These are phyloP conservation scores for Spondyliosoma cantharus DNA, from an alignment of 2,797 vertebrate genomes.

Conservation along the genomic window DNA sequence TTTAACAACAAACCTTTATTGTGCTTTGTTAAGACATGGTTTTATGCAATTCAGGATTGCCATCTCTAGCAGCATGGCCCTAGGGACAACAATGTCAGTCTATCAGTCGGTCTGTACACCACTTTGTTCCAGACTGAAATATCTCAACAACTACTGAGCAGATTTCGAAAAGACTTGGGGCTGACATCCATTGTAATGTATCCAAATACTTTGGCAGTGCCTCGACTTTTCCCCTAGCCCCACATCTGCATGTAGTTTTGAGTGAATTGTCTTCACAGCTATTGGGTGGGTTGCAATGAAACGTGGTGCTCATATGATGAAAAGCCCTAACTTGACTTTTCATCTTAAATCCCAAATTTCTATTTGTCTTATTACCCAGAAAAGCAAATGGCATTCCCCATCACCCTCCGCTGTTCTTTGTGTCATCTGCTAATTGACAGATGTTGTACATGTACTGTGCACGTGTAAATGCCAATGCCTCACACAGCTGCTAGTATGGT, in stretches of 20 bases:
- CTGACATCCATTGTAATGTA: not conserved
- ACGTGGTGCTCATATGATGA: no score
- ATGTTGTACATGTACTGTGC: not conserved
- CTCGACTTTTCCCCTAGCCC: no score
- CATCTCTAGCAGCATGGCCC: not conserved
- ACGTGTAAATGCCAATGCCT: not conserved
- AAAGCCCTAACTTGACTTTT: not conserved
- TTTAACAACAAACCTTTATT: conserved; percentile 13
- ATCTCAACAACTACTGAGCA: not conserved
- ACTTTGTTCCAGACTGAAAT: not conserved
- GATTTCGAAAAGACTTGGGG: not conserved
- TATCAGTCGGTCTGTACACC: not conserved
- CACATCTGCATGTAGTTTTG: not conserved
- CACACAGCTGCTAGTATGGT: not conserved
- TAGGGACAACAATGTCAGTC: not conserved
- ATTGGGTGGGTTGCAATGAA: not conserved
- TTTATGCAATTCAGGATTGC: not conserved
- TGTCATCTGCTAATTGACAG: conserved; percentile 1
- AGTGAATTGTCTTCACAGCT: not conserved
- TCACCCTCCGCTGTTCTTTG: not conserved
- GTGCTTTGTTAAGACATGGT: not conserved
- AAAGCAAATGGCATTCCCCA: not conserved
- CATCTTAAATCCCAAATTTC: not conserved
- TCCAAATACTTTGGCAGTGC: no score
- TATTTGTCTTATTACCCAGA: not conserved